Evolutionary conservation across 1,140 invertebrate genomes (phyloP).

Genomic region (Onthophagus taurus): DNA sequence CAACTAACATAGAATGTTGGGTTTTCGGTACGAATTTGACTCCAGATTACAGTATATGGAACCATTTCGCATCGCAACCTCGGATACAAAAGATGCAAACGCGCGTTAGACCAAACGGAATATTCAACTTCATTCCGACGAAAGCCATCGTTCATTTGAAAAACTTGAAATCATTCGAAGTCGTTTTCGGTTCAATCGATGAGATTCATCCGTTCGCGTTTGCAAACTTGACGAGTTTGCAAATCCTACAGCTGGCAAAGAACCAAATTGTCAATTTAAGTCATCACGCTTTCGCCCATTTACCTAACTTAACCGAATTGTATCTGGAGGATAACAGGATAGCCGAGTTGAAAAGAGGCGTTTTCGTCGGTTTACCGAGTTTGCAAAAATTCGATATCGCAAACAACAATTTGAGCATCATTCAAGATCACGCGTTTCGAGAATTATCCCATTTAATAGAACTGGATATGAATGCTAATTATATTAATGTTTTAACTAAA

Average conservation of each 20-base stretch:
- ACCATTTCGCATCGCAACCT: slow-evolving; percentile 58
- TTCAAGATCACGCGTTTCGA: slow-evolving; percentile 50
- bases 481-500: slow-evolving; percentile 43
- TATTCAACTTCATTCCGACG: slow-evolving; percentile 57
- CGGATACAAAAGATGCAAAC: slow-evolving; percentile 57
- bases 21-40: slow-evolving; percentile 18
- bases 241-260: slow-evolving; percentile 53
- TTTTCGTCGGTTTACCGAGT: slow-evolving; percentile 48
- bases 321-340: slow-evolving; percentile 52
- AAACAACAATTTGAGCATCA: slow-evolving; percentile 47
- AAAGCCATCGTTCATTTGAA: slow-evolving; percentile 54
- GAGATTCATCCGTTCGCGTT: slow-evolving; percentile 58
- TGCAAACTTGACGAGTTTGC: slow-evolving; percentile 55
- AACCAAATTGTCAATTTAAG: slow-evolving; percentile 57
- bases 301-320: slow-evolving; percentile 44
- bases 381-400: slow-evolving; percentile 46
- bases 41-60: slow-evolving; percentile 49
- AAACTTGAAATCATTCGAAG: slow-evolving; percentile 52
- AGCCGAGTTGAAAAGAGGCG: slow-evolving; percentile 45
- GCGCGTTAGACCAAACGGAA: slow-evolving; percentile 53
- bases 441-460: slow-evolving; percentile 42
- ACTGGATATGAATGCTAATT: slow-evolving; percentile 48
- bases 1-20: slow-evolving; percentile 24
- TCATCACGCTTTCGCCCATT: slow-evolving; percentile 52
- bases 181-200: slow-evolving; percentile 60